phyloP scores from a whole-genome alignment of 1,140 invertebrate species.

The Drepana arcuata region DNA sequence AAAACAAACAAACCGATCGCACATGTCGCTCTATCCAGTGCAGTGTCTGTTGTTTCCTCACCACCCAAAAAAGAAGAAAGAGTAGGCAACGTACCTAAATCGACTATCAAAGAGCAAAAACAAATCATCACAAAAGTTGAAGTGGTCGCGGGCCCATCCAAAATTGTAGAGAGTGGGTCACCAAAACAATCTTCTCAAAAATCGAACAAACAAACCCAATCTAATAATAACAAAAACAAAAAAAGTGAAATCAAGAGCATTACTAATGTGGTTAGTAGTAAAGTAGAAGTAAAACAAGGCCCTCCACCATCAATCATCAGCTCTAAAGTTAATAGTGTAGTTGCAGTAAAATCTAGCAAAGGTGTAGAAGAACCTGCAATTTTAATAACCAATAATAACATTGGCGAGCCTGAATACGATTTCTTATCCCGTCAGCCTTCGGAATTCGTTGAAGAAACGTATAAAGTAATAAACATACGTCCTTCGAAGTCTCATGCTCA shows the following conservation, averaged over 20 bases:
- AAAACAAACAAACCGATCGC: conserved; percentile 47
- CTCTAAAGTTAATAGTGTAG: conserved; percentile 62
- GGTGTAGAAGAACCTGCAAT: conserved; percentile 64
- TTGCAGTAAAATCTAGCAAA: conserved; percentile 68
- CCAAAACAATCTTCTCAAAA: conserved; percentile 35
- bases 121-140: conserved; percentile 74
- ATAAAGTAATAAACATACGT: conserved; percentile 73
- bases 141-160: conserved; percentile 68
- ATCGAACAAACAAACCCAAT: conserved; percentile 37
- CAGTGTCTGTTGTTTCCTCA: conserved; percentile 63
- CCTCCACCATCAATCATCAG: conserved; percentile 32
- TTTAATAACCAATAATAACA: conserved; percentile 77
- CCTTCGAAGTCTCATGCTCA: conserved; percentile 62
- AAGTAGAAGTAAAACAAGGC: conserved; percentile 71
- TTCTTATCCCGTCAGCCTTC: conserved; percentile 86
- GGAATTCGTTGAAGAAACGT: conserved; percentile 85
- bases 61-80: conserved; percentile 64
- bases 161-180: conserved; percentile 52
- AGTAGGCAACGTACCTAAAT: conserved; percentile 51
- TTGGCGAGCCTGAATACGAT: conserved; percentile 86
- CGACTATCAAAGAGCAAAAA: conserved; percentile 55
- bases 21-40: conserved; percentile 48
- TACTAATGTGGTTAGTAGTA: conserved; percentile 50
- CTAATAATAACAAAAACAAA: conserved; percentile 37
- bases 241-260: conserved; percentile 48